These are phyloP conservation scores for Drosophila bocki DNA, from an alignment of 1,140 invertebrate species.

Conservation along the genomic window DNA sequence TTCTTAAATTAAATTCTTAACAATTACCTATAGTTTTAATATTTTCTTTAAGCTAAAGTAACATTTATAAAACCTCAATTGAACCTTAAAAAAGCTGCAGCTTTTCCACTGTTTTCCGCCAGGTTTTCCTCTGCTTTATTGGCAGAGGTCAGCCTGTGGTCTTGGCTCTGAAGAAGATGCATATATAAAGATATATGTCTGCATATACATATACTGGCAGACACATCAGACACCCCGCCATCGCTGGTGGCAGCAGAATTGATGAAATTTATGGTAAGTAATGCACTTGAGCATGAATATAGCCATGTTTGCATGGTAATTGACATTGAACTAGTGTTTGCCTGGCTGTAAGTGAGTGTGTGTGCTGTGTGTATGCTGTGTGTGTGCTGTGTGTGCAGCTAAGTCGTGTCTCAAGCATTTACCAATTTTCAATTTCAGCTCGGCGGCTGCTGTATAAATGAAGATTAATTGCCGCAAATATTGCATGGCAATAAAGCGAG, in stretches of 20 bases:
- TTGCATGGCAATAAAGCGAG: constrained; percentile 46
- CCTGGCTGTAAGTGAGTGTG: background rate
- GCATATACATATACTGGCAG: background rate
- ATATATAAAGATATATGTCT: background rate
- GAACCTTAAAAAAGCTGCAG: no score
- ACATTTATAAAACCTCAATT: background rate
- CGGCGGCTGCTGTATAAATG: constrained; percentile 44
- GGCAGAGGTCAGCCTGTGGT: constrained; percentile 53
- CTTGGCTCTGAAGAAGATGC: constrained; percentile 20
- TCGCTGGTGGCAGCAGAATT: constrained; percentile 8
- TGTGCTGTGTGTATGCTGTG: background rate
- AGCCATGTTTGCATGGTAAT: constrained; percentile 64
- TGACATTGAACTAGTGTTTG: constrained; percentile 74
- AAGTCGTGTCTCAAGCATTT: constrained; percentile 60
- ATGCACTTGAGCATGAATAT: constrained; percentile 55
- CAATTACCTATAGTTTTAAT: background rate
- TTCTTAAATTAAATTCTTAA: background rate
- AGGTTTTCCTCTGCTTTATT: background rate
- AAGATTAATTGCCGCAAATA: constrained; percentile 61
- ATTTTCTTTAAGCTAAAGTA: no score
- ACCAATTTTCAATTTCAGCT: constrained; percentile 25
- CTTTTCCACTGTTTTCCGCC: background rate
- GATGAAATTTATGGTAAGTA: constrained; percentile 65
- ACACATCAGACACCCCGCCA: constrained; percentile 1
- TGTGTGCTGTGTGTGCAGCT: background rate